phyloP scores from a whole-genome alignment of 1,140 invertebrate genomes.

The Globodera rostochiensis region DNA sequence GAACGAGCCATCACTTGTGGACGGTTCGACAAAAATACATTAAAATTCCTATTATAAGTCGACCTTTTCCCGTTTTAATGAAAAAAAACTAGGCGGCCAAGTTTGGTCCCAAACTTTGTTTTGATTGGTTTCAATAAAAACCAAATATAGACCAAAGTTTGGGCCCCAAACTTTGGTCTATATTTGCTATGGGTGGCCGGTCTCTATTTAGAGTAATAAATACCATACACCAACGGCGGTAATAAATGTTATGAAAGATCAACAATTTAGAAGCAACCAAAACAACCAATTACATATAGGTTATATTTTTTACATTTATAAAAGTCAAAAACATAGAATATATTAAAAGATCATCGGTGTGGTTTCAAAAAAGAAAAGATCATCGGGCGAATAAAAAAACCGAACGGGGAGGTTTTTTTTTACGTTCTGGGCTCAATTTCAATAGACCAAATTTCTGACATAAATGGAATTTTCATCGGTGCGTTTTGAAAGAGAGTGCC shows the following conservation, averaged over 20 bases:
- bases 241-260: too few relatives aligned
- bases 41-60: too few relatives aligned
- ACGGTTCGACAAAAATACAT: not conserved
- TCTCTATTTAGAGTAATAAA: too few relatives aligned
- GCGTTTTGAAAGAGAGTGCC: slow-evolving; percentile 54
- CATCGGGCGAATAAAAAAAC: not conserved
- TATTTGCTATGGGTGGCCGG: too few relatives aligned
- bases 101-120: too few relatives aligned
- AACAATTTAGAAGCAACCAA: not conserved
- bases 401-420: slow-evolving; percentile 17
- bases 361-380: not conserved
- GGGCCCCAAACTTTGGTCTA: too few relatives aligned
- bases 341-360: not conserved
- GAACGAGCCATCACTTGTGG: not conserved
- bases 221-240: too few relatives aligned
- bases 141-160: too few relatives aligned
- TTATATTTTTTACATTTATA: not conserved
- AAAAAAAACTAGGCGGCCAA: too few relatives aligned
- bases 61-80: too few relatives aligned
- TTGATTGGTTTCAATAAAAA: too few relatives aligned
- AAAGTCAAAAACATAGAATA: not conserved
- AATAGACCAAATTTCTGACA: slow-evolving; percentile 49
- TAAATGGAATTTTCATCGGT: slow-evolving; percentile 52
- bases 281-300: not conserved
- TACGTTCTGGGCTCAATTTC: slow-evolving; percentile 9